Evolutionary conservation across 2,797 vertebrate genomes (phyloP).

Genomic region (Podarcis lilfordi): DNA sequence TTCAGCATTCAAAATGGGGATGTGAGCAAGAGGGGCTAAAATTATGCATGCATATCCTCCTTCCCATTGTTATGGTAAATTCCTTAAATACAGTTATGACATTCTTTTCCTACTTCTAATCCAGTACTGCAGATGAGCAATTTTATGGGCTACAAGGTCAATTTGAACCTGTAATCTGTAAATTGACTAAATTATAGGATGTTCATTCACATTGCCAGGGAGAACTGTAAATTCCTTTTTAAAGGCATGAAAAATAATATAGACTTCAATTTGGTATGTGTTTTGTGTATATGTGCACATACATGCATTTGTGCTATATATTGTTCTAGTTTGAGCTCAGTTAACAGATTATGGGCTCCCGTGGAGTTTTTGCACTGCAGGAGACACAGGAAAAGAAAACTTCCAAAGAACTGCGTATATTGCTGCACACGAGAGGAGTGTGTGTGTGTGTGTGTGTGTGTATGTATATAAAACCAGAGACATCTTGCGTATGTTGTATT

Average conservation of each 20-base stretch:
- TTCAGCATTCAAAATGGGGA: constrained; percentile 73
- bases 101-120: constrained; percentile 84
- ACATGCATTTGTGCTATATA: constrained; percentile 64
- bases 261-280: constrained; percentile 74
- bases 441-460: background rate
- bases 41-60: constrained; percentile 82
- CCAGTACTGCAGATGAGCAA: constrained; percentile 83
- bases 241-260: constrained; percentile 81
- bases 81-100: constrained; percentile 87
- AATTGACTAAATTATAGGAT: constrained; percentile 91
- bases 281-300: constrained; percentile 42
- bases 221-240: constrained; percentile 85
- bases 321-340: constrained; percentile 75
- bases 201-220: constrained; percentile 85
- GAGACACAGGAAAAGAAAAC: constrained; percentile 69
- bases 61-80: constrained; percentile 87
- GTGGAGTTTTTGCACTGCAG: constrained; percentile 64
- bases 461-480: background rate
- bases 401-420: constrained; percentile 70
- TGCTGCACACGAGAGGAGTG: constrained; percentile 3
- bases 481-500: constrained; percentile 59
- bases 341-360: constrained; percentile 70
- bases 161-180: constrained; percentile 89
- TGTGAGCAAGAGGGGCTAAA: constrained; percentile 78
- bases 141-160: constrained; percentile 87